phyloP scores from a whole-genome alignment of 2,888 invertebrate species.

The Mythimna impura region DNA sequence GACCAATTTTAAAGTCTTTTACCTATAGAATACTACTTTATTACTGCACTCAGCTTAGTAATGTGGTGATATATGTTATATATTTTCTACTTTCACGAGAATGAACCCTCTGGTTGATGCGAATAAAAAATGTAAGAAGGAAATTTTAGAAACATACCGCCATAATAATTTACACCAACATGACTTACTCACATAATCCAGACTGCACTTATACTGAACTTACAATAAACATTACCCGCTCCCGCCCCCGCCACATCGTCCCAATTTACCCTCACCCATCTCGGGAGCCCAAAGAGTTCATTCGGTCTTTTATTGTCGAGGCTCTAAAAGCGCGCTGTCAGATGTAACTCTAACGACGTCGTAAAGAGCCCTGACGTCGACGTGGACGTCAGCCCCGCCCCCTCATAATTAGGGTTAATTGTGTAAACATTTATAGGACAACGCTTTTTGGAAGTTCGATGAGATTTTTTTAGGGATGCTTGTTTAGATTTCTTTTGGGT shows the following conservation, averaged over 20 bases:
- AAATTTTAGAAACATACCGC: neutral
- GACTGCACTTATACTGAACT: neutral
- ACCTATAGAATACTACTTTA: no score
- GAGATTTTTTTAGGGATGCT: constrained; percentile 40
- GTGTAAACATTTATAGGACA: constrained; percentile 73
- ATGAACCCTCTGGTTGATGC: no score
- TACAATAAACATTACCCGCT: constrained; percentile 50
- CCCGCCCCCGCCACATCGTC: constrained; percentile 47
- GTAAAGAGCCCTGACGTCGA: constrained; percentile 72
- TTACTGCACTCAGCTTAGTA: no score
- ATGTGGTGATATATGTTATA: no score
- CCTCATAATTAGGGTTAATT: constrained; percentile 79
- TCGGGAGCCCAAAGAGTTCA: constrained; percentile 73
- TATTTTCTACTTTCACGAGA: no score
- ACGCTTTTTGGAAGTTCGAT: constrained; percentile 47
- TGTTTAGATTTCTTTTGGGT: constrained; percentile 4
- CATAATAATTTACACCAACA: neutral
- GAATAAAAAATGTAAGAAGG: no score
- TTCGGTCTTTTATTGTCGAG: constrained; percentile 75
- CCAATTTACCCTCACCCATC: constrained; percentile 37
- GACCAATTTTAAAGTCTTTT: no score
- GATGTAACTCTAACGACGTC: constrained; percentile 74
- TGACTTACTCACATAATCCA: neutral
- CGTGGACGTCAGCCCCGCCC: constrained; percentile 47
- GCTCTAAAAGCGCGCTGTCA: constrained; percentile 72